Conservation (phyloP, 2,797 vertebrate genomes). For the Miichthys miiuy region DNA sequence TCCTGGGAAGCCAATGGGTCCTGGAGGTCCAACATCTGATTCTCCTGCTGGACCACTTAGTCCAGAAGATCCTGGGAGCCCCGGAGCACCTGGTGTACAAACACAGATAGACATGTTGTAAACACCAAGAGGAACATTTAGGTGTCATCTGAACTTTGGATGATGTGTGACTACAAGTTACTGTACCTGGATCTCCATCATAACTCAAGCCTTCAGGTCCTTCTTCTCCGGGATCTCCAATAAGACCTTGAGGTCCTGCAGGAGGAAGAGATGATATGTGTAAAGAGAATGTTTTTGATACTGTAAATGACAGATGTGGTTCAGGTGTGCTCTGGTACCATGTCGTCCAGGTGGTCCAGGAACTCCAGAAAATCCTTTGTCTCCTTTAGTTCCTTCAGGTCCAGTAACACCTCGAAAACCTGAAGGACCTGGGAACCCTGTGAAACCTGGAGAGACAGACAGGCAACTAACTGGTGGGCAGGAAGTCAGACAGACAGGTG, state of each 20-base stretch:
- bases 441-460: conserved; percentile 48
- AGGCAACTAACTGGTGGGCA: not conserved
- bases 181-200: conserved; percentile 68
- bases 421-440: conserved; percentile 66
- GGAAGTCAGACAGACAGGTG: not conserved
- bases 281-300: not conserved
- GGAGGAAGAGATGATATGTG: not conserved
- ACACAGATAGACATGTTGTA: not conserved
- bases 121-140: not conserved
- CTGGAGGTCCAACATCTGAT: conserved; percentile 61
- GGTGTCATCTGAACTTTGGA: not conserved
- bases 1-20: conserved; percentile 74
- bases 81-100: conserved; percentile 66
- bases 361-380: conserved; percentile 67
- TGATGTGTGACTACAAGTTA: not conserved
- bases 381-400: conserved; percentile 75
- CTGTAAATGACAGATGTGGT: not conserved
- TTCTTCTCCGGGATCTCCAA: conserved; percentile 76
- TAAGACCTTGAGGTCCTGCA: conserved; percentile 70
- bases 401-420: conserved; percentile 74
- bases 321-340: conserved; percentile 61
- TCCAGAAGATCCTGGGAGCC: conserved; percentile 74
- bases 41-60: conserved; percentile 77
- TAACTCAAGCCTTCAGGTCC: conserved; percentile 77
- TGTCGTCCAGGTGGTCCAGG: conserved; percentile 62